Evolutionary conservation across 2,888 invertebrate species (phyloP).

Genomic region (Linyphia triangularis): DNA sequence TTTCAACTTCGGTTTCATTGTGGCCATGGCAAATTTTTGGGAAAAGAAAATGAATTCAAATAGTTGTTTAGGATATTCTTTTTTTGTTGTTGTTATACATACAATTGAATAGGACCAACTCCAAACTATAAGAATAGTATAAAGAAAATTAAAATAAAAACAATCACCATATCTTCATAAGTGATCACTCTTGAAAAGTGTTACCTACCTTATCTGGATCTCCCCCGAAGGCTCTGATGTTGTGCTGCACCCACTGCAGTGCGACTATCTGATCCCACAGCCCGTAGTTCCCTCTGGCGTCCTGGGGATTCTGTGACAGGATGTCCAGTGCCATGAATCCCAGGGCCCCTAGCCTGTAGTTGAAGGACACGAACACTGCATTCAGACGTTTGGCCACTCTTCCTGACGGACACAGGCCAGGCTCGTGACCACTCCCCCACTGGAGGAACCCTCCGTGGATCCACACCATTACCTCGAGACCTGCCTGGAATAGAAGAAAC

Average conservation of each 20-base stretch:
- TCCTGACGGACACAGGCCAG: conserved; percentile 85
- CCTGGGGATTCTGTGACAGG: conserved; percentile 85
- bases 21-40: no score
- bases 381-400: conserved; percentile 88
- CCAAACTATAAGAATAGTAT: no score
- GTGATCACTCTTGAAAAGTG: no score
- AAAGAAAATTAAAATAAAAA: no score
- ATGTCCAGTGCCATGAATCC: conserved; percentile 88
- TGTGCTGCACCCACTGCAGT: conserved; percentile 89
- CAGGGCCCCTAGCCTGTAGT: conserved; percentile 86
- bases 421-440: conserved; percentile 75
- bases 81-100: no score
- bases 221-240: conserved; percentile 91
- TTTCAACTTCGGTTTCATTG: no score
- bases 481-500: conserved; percentile 47
- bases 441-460: conserved; percentile 78
- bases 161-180: no score
- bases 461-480: conserved; percentile 78
- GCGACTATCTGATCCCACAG: conserved; percentile 89
- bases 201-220: conserved; percentile 82
- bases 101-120: no score
- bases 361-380: conserved; percentile 91
- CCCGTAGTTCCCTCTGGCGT: conserved; percentile 87
- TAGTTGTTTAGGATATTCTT: no score
- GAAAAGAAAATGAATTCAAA: no score